Percentiles rank a stretch among this genome's conserved stretches.
Conservation (phyloP, 1,140 invertebrate species). For the Pseudoatta argentina region DNA sequence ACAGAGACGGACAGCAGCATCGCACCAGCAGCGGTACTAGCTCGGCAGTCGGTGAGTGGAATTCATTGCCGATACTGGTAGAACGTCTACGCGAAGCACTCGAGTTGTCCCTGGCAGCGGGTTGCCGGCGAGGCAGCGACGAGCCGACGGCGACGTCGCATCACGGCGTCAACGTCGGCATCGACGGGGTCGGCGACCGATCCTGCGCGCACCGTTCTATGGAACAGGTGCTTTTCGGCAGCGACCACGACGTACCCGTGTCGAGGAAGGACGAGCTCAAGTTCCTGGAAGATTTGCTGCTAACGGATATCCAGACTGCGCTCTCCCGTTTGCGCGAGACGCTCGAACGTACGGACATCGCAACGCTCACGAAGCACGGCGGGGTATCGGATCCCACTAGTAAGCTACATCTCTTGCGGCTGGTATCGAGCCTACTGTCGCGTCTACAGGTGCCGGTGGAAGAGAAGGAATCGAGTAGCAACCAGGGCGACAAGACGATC, state of each 20-base stretch:
- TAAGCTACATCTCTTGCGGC: constrained; percentile 89
- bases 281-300: constrained; percentile 86
- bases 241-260: constrained; percentile 53
- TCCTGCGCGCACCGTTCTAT: constrained; percentile 70
- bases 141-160: constrained; percentile 64
- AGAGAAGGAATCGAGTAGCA: constrained; percentile 34
- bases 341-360: constrained; percentile 87
- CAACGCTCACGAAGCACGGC: constrained; percentile 85
- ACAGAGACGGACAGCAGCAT: constrained; percentile 54
- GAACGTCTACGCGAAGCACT: constrained; percentile 84
- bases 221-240: constrained; percentile 62
- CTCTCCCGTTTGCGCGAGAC: constrained; percentile 91
- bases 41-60: constrained; percentile 83
- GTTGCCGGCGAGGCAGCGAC: constrained; percentile 74
- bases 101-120: constrained; percentile 79
- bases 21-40: constrained; percentile 31
- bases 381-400: constrained; percentile 85
- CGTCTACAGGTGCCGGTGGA: constrained; percentile 88
- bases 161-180: constrained; percentile 73
- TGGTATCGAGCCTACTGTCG: constrained; percentile 91
- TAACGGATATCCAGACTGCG: constrained; percentile 93
- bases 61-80: constrained; percentile 85
- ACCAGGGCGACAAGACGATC: neutral
- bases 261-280: constrained; percentile 78
- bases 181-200: constrained; percentile 76